A percentile compares a stretch with the other conserved stretches of the same genome.
phyloP scores from a whole-genome alignment of 2,113 vertebrate genomes.

The Tursiops truncatus region DNA sequence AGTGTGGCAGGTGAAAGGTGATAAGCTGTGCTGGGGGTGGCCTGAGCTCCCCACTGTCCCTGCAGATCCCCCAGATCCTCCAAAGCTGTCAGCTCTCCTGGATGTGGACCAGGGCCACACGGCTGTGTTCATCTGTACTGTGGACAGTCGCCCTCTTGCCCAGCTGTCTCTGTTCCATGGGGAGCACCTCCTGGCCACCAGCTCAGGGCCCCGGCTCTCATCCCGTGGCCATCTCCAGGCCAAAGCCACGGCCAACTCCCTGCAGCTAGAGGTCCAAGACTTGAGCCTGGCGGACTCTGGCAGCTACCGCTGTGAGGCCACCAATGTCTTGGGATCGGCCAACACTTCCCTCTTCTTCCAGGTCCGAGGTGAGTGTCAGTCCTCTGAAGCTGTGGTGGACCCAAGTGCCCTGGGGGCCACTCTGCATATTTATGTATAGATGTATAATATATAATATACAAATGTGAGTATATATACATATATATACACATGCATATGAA shows the following conservation, averaged over 20 bases:
- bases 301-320: constrained; percentile 77
- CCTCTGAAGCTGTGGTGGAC: neutral
- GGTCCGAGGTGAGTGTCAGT: constrained; percentile 73
- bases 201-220: rapidly evolving
- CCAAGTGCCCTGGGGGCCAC: neutral
- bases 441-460: neutral
- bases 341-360: constrained; percentile 60
- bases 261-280: constrained; percentile 79
- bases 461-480: neutral
- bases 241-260: constrained; percentile 62
- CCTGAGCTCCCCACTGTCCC: neutral
- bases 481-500: neutral
- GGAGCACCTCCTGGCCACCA: constrained; percentile 48
- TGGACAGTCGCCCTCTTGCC: constrained; percentile 79
- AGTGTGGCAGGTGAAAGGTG: neutral
- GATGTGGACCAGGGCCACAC: constrained; percentile 70
- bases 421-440: neutral
- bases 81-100: constrained; percentile 75
- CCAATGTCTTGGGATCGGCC: constrained; percentile 66
- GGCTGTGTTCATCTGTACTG: constrained; percentile 79
- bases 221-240: neutral
- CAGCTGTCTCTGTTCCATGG: constrained; percentile 71
- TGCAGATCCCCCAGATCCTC: constrained; percentile 82
- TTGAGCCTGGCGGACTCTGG: constrained; percentile 76
- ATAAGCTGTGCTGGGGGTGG: too few relatives aligned